phyloP scores from a whole-genome alignment of 2,888 invertebrate genomes.

The Eurytoma californica region DNA sequence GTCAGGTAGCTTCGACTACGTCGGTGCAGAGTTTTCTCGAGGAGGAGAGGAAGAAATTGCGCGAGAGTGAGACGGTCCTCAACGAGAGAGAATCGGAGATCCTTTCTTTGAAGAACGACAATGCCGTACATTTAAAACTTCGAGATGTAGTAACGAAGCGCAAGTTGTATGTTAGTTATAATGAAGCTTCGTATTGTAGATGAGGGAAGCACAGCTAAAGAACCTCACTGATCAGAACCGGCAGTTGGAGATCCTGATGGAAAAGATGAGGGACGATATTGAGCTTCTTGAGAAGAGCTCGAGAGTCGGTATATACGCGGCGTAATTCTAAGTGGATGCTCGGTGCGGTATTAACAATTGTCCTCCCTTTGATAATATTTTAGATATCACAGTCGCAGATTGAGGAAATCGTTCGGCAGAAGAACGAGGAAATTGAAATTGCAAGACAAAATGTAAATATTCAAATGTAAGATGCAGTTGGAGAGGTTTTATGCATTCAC shows the following conservation, averaged over 20 bases:
- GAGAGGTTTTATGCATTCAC: not conserved
- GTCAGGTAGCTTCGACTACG: not conserved
- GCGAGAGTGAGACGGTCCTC: slow-evolving; percentile 55
- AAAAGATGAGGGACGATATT: slow-evolving; percentile 41
- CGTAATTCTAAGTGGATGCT: not conserved
- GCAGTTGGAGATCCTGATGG: slow-evolving; percentile 57
- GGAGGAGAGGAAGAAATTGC: not conserved
- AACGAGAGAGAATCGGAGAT: slow-evolving; percentile 69
- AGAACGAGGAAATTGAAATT: slow-evolving; percentile 58
- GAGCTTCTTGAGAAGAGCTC: slow-evolving; percentile 33
- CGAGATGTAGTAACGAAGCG: not conserved
- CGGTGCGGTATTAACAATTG: not conserved
- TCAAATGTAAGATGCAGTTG: not conserved
- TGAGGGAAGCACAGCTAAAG: slow-evolving; percentile 64
- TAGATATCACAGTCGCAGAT: slow-evolving; percentile 61
- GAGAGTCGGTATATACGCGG: slow-evolving; percentile 43
- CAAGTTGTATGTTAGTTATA: not conserved
- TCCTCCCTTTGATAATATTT: slow-evolving; percentile 20
- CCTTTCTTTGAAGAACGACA: slow-evolving; percentile 63
- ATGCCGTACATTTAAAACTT: slow-evolving; percentile 33
- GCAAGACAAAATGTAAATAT: slow-evolving; percentile 60
- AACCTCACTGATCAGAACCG: slow-evolving; percentile 61
- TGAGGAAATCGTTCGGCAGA: slow-evolving; percentile 56
- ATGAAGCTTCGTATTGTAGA: slow-evolving; percentile 56
- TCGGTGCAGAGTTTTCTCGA: not conserved